Evolutionary conservation across 2,113 vertebrate genomes (phyloP), one percentile per base, ranked within the genome.

Genomic region (Hydropotes inermis): DNA sequence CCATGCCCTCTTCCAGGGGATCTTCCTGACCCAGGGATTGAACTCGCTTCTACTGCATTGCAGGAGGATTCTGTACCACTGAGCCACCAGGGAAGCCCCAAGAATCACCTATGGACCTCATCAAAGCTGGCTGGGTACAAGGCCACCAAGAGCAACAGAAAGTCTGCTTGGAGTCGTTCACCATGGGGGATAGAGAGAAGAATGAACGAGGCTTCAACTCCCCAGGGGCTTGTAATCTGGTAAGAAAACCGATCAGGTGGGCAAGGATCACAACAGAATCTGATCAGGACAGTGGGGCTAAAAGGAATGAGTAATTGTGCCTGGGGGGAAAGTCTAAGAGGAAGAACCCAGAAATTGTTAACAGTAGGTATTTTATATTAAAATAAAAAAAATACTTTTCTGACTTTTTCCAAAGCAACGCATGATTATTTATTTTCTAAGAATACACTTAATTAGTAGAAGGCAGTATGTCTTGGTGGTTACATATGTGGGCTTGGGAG

Each of bases 321-420:
- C 90, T n/a, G 23, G 57, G 43, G 54, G 55, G 67, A 25, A 30
- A 21, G 36, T 57, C 70, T 43, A 61, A 94, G 88, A 87, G 36
- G 57, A 95, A 89, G 78, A 92, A 60, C 64, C 85, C 43, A 70
- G 81, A 47, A 81, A 50, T 61, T 64, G 57, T 87, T 92, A 89
- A 87, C 67, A 55, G 60, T 78, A 64, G 54, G 17, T 52, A 87
- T 36, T 81, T 95, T 58, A 79, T 36, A 83, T 60, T 67, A 87
- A 93, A 96, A 94, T 79, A 36, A 89, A 55, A 28, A 28, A 87
- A 86, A 58, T 70, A 76, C 5, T 79, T 92, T 95, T 83, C 61
- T 94, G 81, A 89, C n/a, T 33, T 78, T 89, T 58, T 57, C 50
- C 84, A 92, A 96, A 94, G 89, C 57, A 94, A 93, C 39, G 28